These are phyloP conservation scores for Morpho achilles DNA, from an alignment of 2,888 invertebrate genomes.

Conservation along the genomic window DNA sequence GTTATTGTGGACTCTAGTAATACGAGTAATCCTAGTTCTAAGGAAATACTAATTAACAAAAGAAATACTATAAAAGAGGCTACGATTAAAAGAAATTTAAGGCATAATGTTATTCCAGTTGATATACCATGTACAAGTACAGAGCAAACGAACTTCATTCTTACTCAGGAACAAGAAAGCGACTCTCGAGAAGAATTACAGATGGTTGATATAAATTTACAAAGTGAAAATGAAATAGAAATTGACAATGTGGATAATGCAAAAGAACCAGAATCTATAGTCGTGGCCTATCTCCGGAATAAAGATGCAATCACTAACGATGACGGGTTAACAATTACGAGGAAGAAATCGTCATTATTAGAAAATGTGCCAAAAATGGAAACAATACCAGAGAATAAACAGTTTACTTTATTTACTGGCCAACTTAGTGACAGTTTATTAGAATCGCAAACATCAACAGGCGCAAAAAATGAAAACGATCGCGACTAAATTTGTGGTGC, in stretches of 20 bases:
- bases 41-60: slow-evolving; percentile 38
- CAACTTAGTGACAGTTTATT: slow-evolving; percentile 1
- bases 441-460: slow-evolving; percentile 2
- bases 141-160: slow-evolving; percentile 29
- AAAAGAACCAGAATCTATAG: slow-evolving; percentile 41
- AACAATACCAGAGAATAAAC: slow-evolving; percentile 51
- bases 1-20: slow-evolving; percentile 46
- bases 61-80: slow-evolving; percentile 30
- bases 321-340: slow-evolving; percentile 38
- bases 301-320: slow-evolving; percentile 37
- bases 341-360: slow-evolving; percentile 47
- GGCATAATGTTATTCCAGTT: slow-evolving; percentile 32
- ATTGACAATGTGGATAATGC: slow-evolving; percentile 36
- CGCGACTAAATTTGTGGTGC: not conserved
- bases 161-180: slow-evolving; percentile 30
- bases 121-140: slow-evolving; percentile 46
- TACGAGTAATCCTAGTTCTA: slow-evolving; percentile 42
- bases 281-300: slow-evolving; percentile 47
- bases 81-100: slow-evolving; percentile 32
- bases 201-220: slow-evolving; percentile 48
- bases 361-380: slow-evolving; percentile 54
- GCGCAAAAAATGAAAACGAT: not conserved
- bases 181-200: slow-evolving; percentile 44
- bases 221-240: slow-evolving; percentile 45
- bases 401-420: slow-evolving; percentile 31